phyloP scores from a whole-genome alignment of 2,888 invertebrate genomes.

The Stenichneumon culpator region DNA sequence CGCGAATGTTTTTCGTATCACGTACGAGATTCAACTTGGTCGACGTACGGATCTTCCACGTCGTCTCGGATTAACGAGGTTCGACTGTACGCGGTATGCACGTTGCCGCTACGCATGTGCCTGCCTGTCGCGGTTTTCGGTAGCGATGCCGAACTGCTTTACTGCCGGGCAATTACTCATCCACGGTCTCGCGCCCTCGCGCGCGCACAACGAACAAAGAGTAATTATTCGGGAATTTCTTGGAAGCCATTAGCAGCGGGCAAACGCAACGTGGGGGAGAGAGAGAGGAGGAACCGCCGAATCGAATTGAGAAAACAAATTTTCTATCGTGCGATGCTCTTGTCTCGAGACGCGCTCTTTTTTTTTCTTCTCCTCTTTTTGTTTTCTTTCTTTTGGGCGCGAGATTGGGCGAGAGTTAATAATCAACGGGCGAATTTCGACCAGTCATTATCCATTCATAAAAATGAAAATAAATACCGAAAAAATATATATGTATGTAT shows the following conservation, averaged over 20 bases:
- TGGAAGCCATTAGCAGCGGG: constrained; percentile 67
- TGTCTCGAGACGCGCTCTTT: background rate
- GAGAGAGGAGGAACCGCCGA: constrained; percentile 30
- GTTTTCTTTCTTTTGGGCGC: background rate
- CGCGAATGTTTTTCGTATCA: too few species aligned
- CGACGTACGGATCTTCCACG: background rate
- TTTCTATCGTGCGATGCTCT: constrained; percentile 41
- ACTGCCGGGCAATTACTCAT: constrained; percentile 70
- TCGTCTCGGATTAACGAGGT: too few species aligned
- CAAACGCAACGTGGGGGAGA: background rate
- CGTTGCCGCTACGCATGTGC: background rate
- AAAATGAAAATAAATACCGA: background rate
- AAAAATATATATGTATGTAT: too few species aligned
- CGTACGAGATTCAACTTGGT: too few species aligned
- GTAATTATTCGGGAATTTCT: constrained; percentile 71
- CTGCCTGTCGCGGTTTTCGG: constrained; percentile 42
- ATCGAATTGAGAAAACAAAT: constrained; percentile 65
- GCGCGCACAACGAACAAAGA: constrained; percentile 67
- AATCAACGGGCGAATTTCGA: background rate
- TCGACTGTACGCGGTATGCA: too few species aligned
- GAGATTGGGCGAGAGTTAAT: constrained; percentile 13
- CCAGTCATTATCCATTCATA: constrained; percentile 26
- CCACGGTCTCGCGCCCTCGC: constrained; percentile 69
- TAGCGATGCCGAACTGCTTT: constrained; percentile 66
- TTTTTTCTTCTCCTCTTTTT: background rate